These are phyloP conservation scores for Protaetia brevitarsis DNA, from an alignment of 1,140 invertebrate genomes.

Conservation along the genomic window DNA sequence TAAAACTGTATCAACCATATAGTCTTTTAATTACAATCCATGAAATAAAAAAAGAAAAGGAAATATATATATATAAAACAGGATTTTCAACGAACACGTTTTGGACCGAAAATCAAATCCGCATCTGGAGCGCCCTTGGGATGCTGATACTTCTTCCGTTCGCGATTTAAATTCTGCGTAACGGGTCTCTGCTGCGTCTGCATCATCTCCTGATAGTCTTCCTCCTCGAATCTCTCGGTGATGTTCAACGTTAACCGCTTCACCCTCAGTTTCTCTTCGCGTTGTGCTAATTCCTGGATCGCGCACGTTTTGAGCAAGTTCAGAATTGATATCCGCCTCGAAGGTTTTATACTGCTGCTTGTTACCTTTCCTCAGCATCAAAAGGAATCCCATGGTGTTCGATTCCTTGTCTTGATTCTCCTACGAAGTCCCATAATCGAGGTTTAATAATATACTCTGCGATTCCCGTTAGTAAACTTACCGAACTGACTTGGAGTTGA, in stretches of 20 bases:
- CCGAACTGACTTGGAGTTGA: conserved; percentile 57
- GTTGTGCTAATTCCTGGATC: conserved; percentile 83
- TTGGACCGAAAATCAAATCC: conserved; percentile 82
- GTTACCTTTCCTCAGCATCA: conserved; percentile 90
- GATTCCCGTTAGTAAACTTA: neutral
- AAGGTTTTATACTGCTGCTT: conserved; percentile 91
- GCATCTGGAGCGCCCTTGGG: conserved; percentile 94
- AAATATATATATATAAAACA: neutral
- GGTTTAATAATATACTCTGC: neutral
- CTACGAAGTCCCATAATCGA: conserved; percentile 30
- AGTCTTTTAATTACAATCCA: conserved; percentile 3
- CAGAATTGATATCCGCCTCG: conserved; percentile 81
- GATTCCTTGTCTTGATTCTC: conserved; percentile 38
- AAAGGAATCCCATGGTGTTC: conserved; percentile 78
- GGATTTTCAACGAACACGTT: conserved; percentile 52
- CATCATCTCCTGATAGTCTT: conserved; percentile 81
- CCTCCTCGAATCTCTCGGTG: conserved; percentile 91
- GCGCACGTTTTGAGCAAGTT: conserved; percentile 84
- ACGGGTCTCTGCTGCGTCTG: conserved; percentile 63
- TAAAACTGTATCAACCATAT: neutral
- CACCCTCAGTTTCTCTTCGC: conserved; percentile 86
- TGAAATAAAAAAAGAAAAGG: neutral
- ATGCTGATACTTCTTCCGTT: conserved; percentile 87
- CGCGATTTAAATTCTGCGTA: conserved; percentile 76
- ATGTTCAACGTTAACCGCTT: conserved; percentile 91